Base-by-base conservation (phyloP, 2,113 vertebrate genomes). In the Xerus inauris region DNA sequence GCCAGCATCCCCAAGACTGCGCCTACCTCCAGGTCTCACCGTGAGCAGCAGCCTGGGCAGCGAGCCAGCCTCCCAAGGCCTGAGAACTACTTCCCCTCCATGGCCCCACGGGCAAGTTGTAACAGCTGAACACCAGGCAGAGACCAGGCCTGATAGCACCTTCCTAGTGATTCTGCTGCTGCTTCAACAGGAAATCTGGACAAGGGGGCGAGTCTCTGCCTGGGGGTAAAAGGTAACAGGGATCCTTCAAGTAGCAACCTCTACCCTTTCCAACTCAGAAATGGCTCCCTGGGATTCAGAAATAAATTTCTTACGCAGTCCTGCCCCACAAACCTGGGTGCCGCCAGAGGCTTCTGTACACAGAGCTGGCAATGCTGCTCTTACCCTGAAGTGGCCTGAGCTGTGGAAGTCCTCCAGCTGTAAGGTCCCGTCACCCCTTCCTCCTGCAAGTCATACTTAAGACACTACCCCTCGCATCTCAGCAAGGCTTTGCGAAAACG, bases 271-370 rank as follows among this genome's bases (percentile, higher is more conserved):
- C 85, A 94, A 47, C 94, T 92, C 42, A 4, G 13, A 24, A 85
- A 64, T 45, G 83, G 79, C 77, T 94, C 38, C 51, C 35, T 75
- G 85, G 84, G 65, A 42, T 92, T 69, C 45, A 79, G 81, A 91
- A 10, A 20, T 47, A 72, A 54, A 86, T 82, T 91, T 90, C 91
- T 40, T 71, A 76, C 62, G 89, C 87, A 89, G 77, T 81, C 54
- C 40, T 64, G 59, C 42, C 85, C 87, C n/a, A 8, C 62, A 80
- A 95, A 85, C 19, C 62, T 57, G 45, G 67, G 51, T 26, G 45
- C 90, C 75, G 90, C 87, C 91, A 42, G 89, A 91, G 91, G 57
- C 95, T 92, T 94, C 83, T 87, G 71, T 16, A 79, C 35, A 57
- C 17, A 47, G 5, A 49, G 38, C 14, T 69, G 87, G 57, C 75